Base-by-base conservation (phyloP, 2,113 vertebrate species). In the Dolichallabes microphthalmus region DNA sequence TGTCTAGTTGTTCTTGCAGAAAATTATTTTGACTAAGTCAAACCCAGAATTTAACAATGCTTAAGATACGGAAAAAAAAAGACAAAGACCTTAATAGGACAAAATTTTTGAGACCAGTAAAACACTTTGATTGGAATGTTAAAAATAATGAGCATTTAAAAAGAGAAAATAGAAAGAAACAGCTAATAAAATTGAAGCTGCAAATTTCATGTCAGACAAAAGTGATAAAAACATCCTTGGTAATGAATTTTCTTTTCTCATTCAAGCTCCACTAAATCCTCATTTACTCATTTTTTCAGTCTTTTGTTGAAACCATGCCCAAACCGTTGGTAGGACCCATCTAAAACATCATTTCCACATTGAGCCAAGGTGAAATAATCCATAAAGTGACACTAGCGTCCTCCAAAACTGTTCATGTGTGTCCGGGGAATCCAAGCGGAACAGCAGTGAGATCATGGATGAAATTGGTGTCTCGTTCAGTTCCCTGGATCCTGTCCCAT, bases 351-450 rank as follows among this genome's bases (percentile, higher is more conserved):
- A 63, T n/a, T 80, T 80, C 60, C 39, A 64, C 22, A 81, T 27
- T 5, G 79, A 17, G 25, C 25, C 5, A 52, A 78, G 76, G 27
- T 78, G 76, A 78, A 63, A 80, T 80, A 63, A 61, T 64, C 35
- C 35, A 81, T 81, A 81, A 81, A 27, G 79, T 81, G 60, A 81
- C 60, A 81, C 79, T 19, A 11, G 60, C 15, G 39, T 81, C 79
- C 60, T 81, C 79, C 25, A 30, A 11, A 27, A 27, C 8, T 2
- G 60, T 39, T 64, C 79, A 25, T 35, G 76, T 25, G 55, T 60
- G 55, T 39, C 55, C 27, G 53, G 53, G 75, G 75, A 77, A 80
- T 12, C 58, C 39, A 14, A 27, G 13, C 52, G 61, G 25, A 81
- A 81, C 61, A 17, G 60, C 79, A 64, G 57, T 63, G 60, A 81